Percentiles rank a stretch among this genome's conserved stretches.
These are phyloP conservation scores for Lomographa bimaculata DNA, from an alignment of 2,888 invertebrate species.

Conservation along the genomic window DNA sequence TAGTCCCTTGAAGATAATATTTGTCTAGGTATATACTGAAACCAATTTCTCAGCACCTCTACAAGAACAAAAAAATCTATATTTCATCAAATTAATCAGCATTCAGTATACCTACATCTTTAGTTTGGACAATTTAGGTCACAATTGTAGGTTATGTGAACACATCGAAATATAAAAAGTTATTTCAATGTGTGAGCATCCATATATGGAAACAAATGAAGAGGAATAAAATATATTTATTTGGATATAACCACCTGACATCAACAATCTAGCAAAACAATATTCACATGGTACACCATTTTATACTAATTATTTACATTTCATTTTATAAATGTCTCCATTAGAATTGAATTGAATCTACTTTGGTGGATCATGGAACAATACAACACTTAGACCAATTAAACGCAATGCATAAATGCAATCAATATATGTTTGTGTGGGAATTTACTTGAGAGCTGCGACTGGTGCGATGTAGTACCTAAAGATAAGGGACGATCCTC, in stretches of 20 bases:
- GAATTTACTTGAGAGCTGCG: constrained; percentile 63
- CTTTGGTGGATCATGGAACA: constrained; percentile 76
- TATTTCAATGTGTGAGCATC: too few relatives aligned
- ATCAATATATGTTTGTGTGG: constrained; percentile 31
- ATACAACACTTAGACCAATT: constrained; percentile 79
- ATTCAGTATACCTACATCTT: too few relatives aligned
- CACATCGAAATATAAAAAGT: too few relatives aligned
- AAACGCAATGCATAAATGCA: constrained; percentile 65
- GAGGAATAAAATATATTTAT: constrained; percentile 75
- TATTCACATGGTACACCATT: constrained; percentile 72
- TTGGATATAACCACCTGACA: constrained; percentile 68
- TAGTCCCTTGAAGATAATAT: too few relatives aligned
- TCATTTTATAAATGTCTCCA: constrained; percentile 62
- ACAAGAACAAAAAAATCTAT: too few relatives aligned
- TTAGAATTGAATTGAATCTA: constrained; percentile 59
- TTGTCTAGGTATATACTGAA: too few relatives aligned
- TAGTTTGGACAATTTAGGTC: too few relatives aligned
- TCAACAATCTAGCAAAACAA: constrained; percentile 76
- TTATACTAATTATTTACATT: constrained; percentile 79
- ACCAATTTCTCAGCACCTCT: too few relatives aligned
- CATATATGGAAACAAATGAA: constrained; percentile 38
- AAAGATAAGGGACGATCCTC: constrained; percentile 93
- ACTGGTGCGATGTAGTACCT: constrained; percentile 85
- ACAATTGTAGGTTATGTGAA: too few relatives aligned
- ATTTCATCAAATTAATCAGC: too few relatives aligned